phyloP scores from a whole-genome alignment of 2,888 invertebrate genomes.

The Apeira syringaria region DNA sequence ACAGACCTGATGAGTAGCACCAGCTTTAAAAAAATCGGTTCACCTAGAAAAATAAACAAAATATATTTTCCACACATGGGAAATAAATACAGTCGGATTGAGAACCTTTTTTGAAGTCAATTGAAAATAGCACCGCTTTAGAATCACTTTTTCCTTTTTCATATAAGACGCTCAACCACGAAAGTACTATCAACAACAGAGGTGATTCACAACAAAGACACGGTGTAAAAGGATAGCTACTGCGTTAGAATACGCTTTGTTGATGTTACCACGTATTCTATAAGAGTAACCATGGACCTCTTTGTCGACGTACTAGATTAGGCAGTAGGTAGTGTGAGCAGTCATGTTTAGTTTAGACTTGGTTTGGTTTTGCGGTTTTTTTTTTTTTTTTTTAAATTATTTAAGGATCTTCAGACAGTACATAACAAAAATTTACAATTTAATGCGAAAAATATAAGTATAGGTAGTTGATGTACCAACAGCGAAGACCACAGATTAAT shows the following conservation, averaged over 20 bases:
- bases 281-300: neutral
- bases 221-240: constrained; percentile 50
- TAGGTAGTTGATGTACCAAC: too few species aligned
- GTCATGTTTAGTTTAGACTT: constrained; percentile 32
- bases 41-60: too few species aligned
- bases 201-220: constrained; percentile 50
- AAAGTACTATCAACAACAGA: constrained; percentile 22
- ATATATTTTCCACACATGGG: too few species aligned
- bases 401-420: too few species aligned
- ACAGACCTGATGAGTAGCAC: too few species aligned
- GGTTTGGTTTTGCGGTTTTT: constrained; percentile 45
- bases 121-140: neutral
- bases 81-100: too few species aligned
- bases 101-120: too few species aligned
- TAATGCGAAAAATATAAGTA: too few species aligned
- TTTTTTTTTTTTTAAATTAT: too few species aligned
- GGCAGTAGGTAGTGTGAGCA: neutral
- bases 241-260: constrained; percentile 57
- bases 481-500: too few species aligned
- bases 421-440: too few species aligned
- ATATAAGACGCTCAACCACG: constrained; percentile 14
- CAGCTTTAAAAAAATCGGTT: too few species aligned
- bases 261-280: constrained; percentile 10
- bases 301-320: constrained; percentile 2
- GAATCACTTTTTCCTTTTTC: constrained; percentile 2